These are phyloP conservation scores for Petrocephalus microphthalmus DNA, from an alignment of 2,113 vertebrate genomes.

Conservation along the genomic window DNA sequence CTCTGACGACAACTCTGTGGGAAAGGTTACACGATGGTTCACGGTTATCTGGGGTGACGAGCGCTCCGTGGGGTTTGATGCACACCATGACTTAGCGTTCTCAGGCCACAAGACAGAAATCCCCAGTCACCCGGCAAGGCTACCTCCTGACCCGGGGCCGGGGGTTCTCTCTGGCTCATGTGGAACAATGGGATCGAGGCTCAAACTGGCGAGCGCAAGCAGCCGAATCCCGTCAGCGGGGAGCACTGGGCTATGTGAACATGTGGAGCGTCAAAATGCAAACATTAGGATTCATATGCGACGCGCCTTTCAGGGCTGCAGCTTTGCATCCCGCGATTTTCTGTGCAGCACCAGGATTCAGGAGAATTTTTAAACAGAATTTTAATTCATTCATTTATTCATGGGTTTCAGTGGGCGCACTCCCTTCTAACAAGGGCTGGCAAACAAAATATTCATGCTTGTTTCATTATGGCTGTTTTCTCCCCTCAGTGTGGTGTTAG, in stretches of 20 bases:
- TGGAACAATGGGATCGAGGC: background rate
- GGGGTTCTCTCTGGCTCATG: background rate
- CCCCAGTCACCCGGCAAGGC: background rate
- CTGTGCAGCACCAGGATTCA: conserved; percentile 38
- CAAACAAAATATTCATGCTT: conserved; percentile 49
- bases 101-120: background rate
- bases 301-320: conserved; percentile 34
- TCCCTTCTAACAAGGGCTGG: conserved; percentile 50
- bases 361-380: conserved; percentile 58
- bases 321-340: conserved; percentile 48
- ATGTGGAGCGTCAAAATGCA: background rate
- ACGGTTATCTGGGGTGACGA: background rate
- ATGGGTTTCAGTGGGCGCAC: conserved; percentile 55
- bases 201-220: background rate
- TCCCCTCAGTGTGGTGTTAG: conserved; percentile 45
- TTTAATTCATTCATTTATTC: conserved; percentile 68
- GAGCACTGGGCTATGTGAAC: background rate
- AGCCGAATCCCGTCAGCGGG: background rate
- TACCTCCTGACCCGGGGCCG: background rate
- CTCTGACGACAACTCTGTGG: background rate
- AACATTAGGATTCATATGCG: background rate
- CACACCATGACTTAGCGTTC: background rate
- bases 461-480: conserved; percentile 52
- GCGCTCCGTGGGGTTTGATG: background rate
- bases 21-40: background rate